These are phyloP conservation scores for Drosophila niveifrons DNA, from an alignment of 2,888 invertebrate genomes.

Conservation along the genomic window DNA sequence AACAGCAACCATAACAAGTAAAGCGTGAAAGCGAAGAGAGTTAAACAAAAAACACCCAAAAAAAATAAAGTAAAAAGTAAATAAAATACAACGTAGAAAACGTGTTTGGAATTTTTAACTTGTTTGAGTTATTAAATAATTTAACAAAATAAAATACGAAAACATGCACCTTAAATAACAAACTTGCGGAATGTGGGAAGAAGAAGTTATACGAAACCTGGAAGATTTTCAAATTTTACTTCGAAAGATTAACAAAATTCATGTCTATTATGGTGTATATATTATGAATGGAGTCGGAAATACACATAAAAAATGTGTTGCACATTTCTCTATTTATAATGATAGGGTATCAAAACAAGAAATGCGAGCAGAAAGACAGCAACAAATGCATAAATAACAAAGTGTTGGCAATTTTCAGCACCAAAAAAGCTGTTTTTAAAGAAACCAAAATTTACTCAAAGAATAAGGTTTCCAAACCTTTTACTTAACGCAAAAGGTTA, in stretches of 20 bases:
- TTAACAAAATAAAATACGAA: conserved; percentile 37
- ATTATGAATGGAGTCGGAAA: conserved; percentile 1
- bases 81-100: conserved; percentile 48
- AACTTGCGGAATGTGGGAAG: neutral
- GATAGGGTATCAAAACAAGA: conserved; percentile 20
- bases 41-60: conserved; percentile 29
- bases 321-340: conserved; percentile 12
- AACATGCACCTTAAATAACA: neutral
- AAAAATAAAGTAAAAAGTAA: neutral
- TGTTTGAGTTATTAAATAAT: conserved; percentile 64
- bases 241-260: neutral
- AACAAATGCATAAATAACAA: conserved; percentile 7
- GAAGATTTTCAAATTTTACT: neutral
- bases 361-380: conserved; percentile 22
- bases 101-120: conserved; percentile 69
- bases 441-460: too few species aligned
- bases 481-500: too few species aligned
- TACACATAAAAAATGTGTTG: conserved; percentile 6
- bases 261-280: neutral
- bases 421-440: too few species aligned
- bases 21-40: conserved; percentile 61
- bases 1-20: conserved; percentile 22
- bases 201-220: neutral
- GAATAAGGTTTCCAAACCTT: too few species aligned
- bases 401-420: neutral